Percentiles rank a stretch among this genome's conserved stretches.
Evolutionary conservation across 2,113 vertebrate species (phyloP).

Genomic region (Ardeotis arabs): DNA sequence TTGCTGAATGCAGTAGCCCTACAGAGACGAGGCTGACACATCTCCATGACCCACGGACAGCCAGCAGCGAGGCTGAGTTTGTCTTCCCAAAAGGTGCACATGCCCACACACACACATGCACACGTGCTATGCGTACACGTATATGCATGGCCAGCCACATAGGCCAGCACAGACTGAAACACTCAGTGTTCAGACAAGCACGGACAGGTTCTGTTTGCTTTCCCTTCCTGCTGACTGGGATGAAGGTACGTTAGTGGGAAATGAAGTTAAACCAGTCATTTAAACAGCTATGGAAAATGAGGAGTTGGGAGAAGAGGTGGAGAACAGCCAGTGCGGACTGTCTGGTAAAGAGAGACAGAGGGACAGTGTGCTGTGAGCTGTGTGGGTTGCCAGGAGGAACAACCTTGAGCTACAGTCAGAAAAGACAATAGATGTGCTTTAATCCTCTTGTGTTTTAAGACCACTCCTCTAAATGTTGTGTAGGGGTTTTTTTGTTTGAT

Average conservation of each 20-base stretch:
- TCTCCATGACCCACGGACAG: neutral
- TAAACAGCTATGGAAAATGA: neutral
- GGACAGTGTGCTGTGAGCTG: neutral
- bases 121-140: rapidly evolving
- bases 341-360: neutral
- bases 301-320: neutral
- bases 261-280: neutral
- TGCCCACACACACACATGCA: neutral
- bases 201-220: neutral
- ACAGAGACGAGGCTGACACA: neutral
- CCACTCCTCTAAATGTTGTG: neutral
- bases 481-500: neutral
- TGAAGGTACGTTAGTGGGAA: neutral
- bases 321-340: neutral
- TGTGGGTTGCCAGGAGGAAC: neutral
- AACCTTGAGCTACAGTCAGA: neutral
- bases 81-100: rapidly evolving
- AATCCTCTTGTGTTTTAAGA: neutral
- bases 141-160: rapidly evolving
- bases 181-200: neutral
- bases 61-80: neutral
- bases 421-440: neutral
- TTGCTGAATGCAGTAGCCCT: neutral
- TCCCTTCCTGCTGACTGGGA: neutral
- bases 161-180: neutral